These are phyloP conservation scores for Tragelaphus eurycerus DNA, from an alignment of 2,797 vertebrate species.

Conservation along the genomic window DNA sequence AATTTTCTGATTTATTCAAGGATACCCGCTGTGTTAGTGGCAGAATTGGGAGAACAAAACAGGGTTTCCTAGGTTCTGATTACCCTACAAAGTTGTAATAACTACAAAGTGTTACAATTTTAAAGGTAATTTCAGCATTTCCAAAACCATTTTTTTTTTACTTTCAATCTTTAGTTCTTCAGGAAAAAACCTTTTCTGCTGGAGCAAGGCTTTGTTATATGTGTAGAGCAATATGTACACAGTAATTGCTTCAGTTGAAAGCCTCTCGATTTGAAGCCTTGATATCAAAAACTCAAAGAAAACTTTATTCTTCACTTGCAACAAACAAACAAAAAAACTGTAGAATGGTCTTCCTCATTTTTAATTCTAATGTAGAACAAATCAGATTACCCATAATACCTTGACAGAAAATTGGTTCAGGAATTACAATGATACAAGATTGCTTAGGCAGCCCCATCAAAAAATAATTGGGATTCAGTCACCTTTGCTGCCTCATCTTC, in stretches of 20 bases:
- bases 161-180: constrained; percentile 44
- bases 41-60: neutral
- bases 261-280: neutral
- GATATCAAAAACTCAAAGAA: constrained; percentile 8
- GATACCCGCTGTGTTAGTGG: neutral
- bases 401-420: neutral
- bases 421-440: constrained; percentile 19
- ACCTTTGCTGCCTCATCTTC: neutral
- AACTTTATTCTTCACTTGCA: constrained; percentile 8
- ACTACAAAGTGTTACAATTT: neutral
- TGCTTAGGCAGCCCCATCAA: neutral
- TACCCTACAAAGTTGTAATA: neutral
- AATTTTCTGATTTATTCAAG: constrained; percentile 39
- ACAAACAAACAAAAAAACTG: neutral
- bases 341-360: neutral
- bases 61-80: neutral
- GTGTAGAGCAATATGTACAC: neutral
- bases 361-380: neutral
- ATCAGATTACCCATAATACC: neutral
- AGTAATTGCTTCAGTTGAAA: constrained; percentile 34
- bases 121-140: constrained; percentile 35
- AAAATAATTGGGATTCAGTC: neutral
- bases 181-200: neutral
- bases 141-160: neutral
- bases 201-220: neutral